Evolutionary conservation across 2,113 vertebrate genomes (phyloP), one percentile per base, ranked within the genome.

Genomic region (Cephalopholis sonnerati): DNA sequence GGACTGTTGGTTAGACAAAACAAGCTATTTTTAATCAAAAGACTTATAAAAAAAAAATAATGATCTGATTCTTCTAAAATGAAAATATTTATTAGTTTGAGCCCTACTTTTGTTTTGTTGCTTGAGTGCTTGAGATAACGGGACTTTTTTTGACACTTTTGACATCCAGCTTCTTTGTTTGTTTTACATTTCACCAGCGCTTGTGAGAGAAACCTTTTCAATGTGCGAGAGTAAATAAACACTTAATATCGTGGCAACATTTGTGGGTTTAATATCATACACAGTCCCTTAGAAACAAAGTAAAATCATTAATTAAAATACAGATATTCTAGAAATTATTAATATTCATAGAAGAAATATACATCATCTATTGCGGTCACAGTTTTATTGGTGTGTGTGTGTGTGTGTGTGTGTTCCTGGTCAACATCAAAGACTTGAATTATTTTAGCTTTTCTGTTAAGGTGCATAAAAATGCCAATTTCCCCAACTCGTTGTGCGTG

Each of bases 381-480:
- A 13, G 29, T 75, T 55, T 25, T 7, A 48, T 55, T 54, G 8
- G 44, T 53, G 39, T 41, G 39, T 44, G 41, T 44, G 41, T 44
- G 36, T 36, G 36, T 36, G 5, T 12, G 41, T 44, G 29, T 63
- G 46, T 54, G 57, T 46, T 10, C 12, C 18, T 6, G 3, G 25
- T 48, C 46, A 75, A 22, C 24, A 25, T 61, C 51, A 9, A 41
- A 69, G 13, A 18, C 3, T 44, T 7, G 24, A 62, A 36, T 80
- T 1, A 61, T 29, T 77, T 15, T 4, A 66, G 41, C 32, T 51
- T 15, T 32, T 65, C 25, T 70, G 22, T 61, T 46, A 50, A 63
- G 77, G 76, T 16, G 55, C 50, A 50, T 25, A 77, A 73, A 78
- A 32, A 59, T 10, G 3, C 65, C 57, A 48, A 64, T 84, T 86